A percentile compares a stretch with the other conserved stretches of the same genome.
phyloP scores from a whole-genome alignment of 1,140 invertebrate genomes.

The Ephestia elutella region DNA sequence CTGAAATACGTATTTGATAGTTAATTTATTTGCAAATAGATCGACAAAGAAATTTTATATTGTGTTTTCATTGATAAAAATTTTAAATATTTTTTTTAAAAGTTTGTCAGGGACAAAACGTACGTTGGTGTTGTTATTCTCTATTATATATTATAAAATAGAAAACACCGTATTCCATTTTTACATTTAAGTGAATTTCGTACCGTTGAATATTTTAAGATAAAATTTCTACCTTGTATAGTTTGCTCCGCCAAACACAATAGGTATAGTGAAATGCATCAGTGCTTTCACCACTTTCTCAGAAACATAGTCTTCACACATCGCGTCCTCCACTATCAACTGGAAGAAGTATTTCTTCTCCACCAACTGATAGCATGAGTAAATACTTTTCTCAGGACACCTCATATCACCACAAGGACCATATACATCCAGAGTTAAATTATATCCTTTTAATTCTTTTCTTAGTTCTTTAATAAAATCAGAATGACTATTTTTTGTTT shows the following conservation, averaged over 20 bases:
- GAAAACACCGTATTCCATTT: no score
- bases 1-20: slow-evolving; percentile 33
- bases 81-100: no score
- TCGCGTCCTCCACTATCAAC: slow-evolving; percentile 46
- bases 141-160: no score
- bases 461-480: slow-evolving; percentile 44
- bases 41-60: no score
- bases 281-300: slow-evolving; percentile 76
- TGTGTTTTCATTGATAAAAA: no score
- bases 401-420: slow-evolving; percentile 44
- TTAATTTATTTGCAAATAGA: background rate
- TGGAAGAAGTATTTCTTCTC: slow-evolving; percentile 55
- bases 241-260: slow-evolving; percentile 67
- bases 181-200: no score
- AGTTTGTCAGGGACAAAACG: no score
- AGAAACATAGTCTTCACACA: slow-evolving; percentile 77
- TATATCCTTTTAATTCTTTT: slow-evolving; percentile 43
- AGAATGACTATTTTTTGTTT: slow-evolving; percentile 36
- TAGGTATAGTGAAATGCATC: slow-evolving; percentile 64
- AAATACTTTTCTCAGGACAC: slow-evolving; percentile 32
- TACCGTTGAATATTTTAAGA: background rate
- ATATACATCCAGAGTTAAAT: slow-evolving; percentile 45
- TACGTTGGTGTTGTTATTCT: no score
- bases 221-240: slow-evolving; percentile 42
- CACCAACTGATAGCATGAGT: slow-evolving; percentile 43